These are phyloP conservation scores for Mastomys coucha DNA, from an alignment of 2,113 vertebrate species.

Conservation along the genomic window DNA sequence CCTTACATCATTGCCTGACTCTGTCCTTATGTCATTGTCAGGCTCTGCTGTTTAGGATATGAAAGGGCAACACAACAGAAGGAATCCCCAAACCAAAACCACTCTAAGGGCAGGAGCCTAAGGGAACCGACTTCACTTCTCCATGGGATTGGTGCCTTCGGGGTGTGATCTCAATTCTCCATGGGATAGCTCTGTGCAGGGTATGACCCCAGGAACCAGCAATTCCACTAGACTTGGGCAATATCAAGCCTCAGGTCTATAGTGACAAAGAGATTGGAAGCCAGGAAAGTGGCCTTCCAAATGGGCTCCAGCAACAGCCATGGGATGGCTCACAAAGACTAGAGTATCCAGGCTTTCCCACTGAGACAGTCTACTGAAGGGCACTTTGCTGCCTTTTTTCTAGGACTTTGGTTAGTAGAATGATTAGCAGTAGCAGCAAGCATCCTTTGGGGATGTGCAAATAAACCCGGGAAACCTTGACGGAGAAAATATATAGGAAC, in stretches of 20 bases:
- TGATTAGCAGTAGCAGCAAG: accelerated
- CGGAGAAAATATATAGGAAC: accelerated
- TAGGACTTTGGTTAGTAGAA: not conserved
- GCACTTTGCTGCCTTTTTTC: too few relatives aligned
- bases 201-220: not conserved
- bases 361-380: accelerated
- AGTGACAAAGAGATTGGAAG: accelerated
- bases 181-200: not conserved
- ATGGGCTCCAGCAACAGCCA: accelerated
- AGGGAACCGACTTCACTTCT: not conserved
- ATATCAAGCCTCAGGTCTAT: not conserved
- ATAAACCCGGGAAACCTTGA: too few relatives aligned
- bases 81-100: too few relatives aligned
- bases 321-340: too few relatives aligned
- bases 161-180: accelerated
- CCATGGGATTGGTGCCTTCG: accelerated
- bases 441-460: accelerated
- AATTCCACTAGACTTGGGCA: not conserved
- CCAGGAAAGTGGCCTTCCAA: too few relatives aligned
- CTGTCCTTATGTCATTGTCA: not conserved
- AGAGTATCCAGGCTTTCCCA: not conserved
- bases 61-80: not conserved
- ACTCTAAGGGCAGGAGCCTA: accelerated
- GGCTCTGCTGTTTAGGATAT: not conserved
- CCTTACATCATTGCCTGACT: not conserved